Evolutionary conservation across 2,797 vertebrate genomes (phyloP).

Genomic region (Enteromius anoplus): DNA sequence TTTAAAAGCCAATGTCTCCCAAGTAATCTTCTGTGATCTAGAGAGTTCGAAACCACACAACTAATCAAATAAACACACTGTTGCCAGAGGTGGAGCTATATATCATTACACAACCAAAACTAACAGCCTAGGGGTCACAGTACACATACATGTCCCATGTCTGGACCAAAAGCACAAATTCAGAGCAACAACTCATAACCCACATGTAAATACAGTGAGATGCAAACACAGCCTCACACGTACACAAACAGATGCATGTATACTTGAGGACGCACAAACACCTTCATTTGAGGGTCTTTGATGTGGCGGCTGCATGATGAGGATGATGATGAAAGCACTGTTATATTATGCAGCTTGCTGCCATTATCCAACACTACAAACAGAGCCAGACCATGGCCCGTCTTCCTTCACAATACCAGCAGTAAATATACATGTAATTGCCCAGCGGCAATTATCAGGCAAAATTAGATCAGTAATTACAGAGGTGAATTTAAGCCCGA

Average conservation of each 20-base stretch:
- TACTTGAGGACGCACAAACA: constrained; percentile 25
- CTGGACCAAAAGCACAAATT: constrained; percentile 31
- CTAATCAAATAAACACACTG: constrained; percentile 98
- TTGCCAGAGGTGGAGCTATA: constrained; percentile 86
- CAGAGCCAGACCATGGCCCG: constrained; percentile 76
- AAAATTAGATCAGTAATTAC: constrained; percentile 99
- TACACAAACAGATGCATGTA: constrained; percentile 30
- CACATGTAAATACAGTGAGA: constrained; percentile 24
- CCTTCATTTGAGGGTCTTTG: constrained; percentile 75
- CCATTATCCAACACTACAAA: constrained; percentile 85
- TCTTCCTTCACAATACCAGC: constrained; percentile 81
- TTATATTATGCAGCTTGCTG: constrained; percentile 81
- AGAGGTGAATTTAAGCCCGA: constrained; percentile 95
- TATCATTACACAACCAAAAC: constrained; percentile 84
- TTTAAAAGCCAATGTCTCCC: not conserved
- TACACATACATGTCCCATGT: constrained; percentile 5
- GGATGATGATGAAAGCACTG: constrained; percentile 91
- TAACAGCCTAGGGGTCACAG: constrained; percentile 40
- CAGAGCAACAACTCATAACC: constrained; percentile 10
- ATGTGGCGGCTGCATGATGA: constrained; percentile 80
- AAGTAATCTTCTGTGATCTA: constrained; percentile 34
- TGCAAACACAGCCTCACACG: constrained; percentile 1
- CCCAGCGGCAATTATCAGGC: constrained; percentile 98
- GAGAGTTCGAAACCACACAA: constrained; percentile 95
- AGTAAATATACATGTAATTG: constrained; percentile 99